phyloP scores from a whole-genome alignment of 2,113 vertebrate genomes.

The Loxodonta africana region DNA sequence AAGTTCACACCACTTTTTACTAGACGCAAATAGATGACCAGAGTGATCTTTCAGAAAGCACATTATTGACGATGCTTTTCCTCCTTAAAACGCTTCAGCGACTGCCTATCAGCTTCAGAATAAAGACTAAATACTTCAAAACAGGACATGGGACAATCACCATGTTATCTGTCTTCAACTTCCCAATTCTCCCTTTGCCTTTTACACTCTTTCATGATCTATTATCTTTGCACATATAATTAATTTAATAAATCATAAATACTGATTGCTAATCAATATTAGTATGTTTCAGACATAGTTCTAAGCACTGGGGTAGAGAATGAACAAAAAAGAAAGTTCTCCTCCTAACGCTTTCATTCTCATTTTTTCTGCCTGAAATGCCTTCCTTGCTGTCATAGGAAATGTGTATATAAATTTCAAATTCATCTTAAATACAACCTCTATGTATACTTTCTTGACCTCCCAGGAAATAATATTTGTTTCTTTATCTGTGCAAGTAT shows the following conservation, averaged over 20 bases:
- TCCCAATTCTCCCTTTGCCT: neutral
- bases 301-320: neutral
- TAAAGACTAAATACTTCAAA: slow-evolving; percentile 36
- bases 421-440: neutral
- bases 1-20: neutral
- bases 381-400: neutral
- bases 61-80: neutral
- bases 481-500: neutral
- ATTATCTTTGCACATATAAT: neutral
- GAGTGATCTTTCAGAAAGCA: slow-evolving; percentile 12
- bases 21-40: neutral
- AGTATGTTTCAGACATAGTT: neutral
- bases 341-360: neutral
- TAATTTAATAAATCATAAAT: neutral
- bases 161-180: neutral
- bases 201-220: neutral
- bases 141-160: neutral
- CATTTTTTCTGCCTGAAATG: neutral
- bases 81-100: neutral
- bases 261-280: neutral
- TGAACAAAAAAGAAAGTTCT: neutral
- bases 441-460: neutral
- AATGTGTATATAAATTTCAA: neutral
- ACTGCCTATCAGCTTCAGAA: slow-evolving; percentile 12
- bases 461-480: neutral